phyloP scores from a whole-genome alignment of 37 sponge, comb jelly and placozoan genomes.

The Aplysina aerophoba region DNA sequence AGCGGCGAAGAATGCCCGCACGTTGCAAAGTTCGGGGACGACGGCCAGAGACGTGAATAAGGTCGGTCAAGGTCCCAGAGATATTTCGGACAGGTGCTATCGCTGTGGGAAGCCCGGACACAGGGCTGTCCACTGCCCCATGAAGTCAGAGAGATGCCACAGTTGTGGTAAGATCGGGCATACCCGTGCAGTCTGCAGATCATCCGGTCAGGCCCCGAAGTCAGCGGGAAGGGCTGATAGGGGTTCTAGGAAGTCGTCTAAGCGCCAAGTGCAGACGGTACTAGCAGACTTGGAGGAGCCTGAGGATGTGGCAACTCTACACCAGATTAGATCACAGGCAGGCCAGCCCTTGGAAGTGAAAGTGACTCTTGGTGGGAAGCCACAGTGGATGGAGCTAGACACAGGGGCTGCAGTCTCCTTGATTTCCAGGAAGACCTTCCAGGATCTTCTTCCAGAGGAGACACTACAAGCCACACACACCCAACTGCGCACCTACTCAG shows the following conservation, averaged over 20 bases:
- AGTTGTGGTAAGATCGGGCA: constrained; percentile 5
- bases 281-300: too few species aligned
- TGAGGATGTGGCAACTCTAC: background rate
- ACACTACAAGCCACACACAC: too few species aligned
- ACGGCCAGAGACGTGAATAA: too few species aligned
- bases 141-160: background rate
- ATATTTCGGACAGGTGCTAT: too few species aligned
- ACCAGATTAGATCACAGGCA: background rate
- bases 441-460: too few species aligned
- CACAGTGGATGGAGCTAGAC: background rate
- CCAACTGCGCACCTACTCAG: too few species aligned
- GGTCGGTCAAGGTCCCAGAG: too few species aligned
- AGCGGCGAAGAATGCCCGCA: constrained; percentile 1
- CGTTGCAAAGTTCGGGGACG: too few species aligned
- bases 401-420: background rate
- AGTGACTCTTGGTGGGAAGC: background rate
- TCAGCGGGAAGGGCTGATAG: background rate
- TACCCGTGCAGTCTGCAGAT: background rate
- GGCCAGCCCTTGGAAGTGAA: background rate
- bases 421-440: too few species aligned
- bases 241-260: background rate
- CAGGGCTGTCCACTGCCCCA: background rate
- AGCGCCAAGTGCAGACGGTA: background rate
- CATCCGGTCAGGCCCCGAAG: too few species aligned
- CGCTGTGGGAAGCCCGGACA: constrained; percentile 10